Base-by-base conservation (phyloP, 2,113 vertebrate species). In the Colossoma macropomum region DNA sequence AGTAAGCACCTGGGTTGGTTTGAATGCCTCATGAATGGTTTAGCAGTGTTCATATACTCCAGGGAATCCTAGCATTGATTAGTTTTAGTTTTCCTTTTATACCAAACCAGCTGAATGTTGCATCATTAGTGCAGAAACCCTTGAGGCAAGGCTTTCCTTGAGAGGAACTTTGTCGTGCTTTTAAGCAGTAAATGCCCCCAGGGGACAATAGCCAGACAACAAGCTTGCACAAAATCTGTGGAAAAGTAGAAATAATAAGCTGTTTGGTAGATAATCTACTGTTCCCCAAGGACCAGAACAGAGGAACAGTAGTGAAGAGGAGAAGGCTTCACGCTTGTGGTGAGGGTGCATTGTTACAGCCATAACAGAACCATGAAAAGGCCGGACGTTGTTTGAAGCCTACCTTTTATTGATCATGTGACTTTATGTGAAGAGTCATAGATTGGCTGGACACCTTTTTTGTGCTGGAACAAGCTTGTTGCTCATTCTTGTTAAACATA, bases 191-290 rank as follows among this genome's bases (percentile, higher is more conserved):
- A 82, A 68, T 56, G 62, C 63, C 41, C 72, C 48, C 80, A 66
- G 71, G 75, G 80, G 80, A 82, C 80, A 68, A 21, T 63, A 71
- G 80, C 73, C 72, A 41, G 21, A 69, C 62, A 19, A 54, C 30
- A 25, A 66, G 80, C 72, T 38, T 82, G 60, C 72, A 66, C 28
- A 68, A 68, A 68, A 34, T 66, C 23, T 27, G n/a, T 66, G 66
- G 54, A 60, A 41, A 69, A 15, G 23, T 71, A 41, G 10, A 45
- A 56, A 69, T 34, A 1, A 0, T 9, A 48, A 17, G 66, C 65
- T 41, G 72, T 45, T 38, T 74, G 25, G 34, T 34, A 50, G 70
- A 66, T 66, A 75, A 66, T 50, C 72, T 52, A 81, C 21, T 1
- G 16, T 68, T 23, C 41, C 80, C 80, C 3, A 19, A 70, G 30